A percentile compares a stretch with the other conserved stretches of the same genome.
These are phyloP conservation scores for Cephus spinipes DNA, from an alignment of 2,888 invertebrate species.

Conservation along the genomic window DNA sequence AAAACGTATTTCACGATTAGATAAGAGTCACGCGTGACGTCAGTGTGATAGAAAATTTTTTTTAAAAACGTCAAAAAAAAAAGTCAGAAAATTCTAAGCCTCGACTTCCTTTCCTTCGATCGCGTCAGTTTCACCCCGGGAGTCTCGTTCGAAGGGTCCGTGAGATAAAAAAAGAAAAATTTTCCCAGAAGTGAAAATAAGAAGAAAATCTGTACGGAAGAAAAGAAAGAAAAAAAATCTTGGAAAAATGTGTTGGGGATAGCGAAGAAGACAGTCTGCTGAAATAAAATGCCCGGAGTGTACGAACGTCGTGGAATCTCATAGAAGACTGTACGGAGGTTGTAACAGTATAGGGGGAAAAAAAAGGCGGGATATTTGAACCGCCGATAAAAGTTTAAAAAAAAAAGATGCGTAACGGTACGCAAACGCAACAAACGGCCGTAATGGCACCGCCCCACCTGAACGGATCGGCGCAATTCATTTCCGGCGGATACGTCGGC, in stretches of 20 bases:
- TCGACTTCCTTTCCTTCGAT: neutral
- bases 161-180: neutral
- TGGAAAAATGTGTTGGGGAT: neutral
- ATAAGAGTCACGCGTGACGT: neutral
- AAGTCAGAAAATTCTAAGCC: neutral
- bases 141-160: neutral
- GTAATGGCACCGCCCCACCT: slow-evolving; percentile 66
- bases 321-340: neutral
- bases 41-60: too few relatives aligned
- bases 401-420: slow-evolving; percentile 60
- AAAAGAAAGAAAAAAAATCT: neutral
- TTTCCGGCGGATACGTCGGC: slow-evolving; percentile 70
- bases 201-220: neutral
- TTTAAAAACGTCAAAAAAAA: too few relatives aligned
- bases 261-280: too few relatives aligned
- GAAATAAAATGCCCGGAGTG: neutral
- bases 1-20: neutral
- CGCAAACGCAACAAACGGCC: slow-evolving; percentile 61
- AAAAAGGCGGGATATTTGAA: neutral
- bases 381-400: neutral
- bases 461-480: slow-evolving; percentile 66
- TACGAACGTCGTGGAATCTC: neutral
- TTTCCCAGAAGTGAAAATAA: neutral
- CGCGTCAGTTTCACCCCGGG: neutral
- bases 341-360: neutral